Percentiles rank a stretch among this genome's conserved stretches.
Evolutionary conservation across 1,140 invertebrate species (phyloP).

Genomic region (Stegodyphus dumicola): DNA sequence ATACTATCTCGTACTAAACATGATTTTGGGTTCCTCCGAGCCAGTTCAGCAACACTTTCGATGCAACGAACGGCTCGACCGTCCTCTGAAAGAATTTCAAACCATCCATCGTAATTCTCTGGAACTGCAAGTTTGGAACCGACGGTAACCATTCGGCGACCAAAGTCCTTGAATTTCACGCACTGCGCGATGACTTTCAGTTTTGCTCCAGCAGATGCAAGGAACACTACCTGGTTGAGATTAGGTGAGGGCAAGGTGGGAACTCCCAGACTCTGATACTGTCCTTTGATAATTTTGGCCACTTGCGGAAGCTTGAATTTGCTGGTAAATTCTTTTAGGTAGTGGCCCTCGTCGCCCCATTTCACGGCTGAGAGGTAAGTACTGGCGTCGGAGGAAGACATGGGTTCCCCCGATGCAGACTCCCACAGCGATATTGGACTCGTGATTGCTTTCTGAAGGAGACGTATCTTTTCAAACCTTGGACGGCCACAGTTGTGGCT

Average conservation of each 20-base stretch:
- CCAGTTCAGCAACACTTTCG: conserved; percentile 85
- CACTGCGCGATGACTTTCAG: conserved; percentile 88
- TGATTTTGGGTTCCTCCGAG: conserved; percentile 80
- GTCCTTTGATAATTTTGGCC: conserved; percentile 91
- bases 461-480: not conserved
- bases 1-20: conserved; percentile 88
- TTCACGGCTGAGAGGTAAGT: conserved; percentile 69
- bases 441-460: not conserved
- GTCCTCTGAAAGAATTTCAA: conserved; percentile 93
- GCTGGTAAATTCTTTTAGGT: conserved; percentile 83
- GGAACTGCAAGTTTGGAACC: conserved; percentile 88
- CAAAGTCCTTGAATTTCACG: conserved; percentile 89
- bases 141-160: conserved; percentile 76
- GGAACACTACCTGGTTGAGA: conserved; percentile 83
- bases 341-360: conserved; percentile 84
- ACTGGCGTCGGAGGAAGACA: conserved; percentile 45
- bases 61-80: conserved; percentile 89
- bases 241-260: conserved; percentile 85
- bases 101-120: conserved; percentile 89
- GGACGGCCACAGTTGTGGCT: not conserved
- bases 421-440: conserved; percentile 1
- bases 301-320: conserved; percentile 84
- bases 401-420: not conserved
- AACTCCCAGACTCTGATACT: conserved; percentile 88
- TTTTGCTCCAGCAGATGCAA: conserved; percentile 83